Conservation (phyloP, 2,797 vertebrate species). For the Echiichthys vipera region DNA sequence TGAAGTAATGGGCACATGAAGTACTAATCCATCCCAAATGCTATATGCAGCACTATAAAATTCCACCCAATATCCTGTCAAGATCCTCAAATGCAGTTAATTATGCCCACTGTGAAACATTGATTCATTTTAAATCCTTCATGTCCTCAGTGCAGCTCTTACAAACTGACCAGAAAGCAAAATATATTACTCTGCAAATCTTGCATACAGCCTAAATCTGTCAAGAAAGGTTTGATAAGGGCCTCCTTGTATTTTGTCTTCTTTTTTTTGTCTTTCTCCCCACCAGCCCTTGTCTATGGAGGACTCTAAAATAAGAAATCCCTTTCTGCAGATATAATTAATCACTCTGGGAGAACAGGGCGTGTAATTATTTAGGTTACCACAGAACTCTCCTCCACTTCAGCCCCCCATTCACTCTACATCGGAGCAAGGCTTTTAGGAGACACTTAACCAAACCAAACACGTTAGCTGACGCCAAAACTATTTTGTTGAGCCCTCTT, state of each 20-base stretch:
- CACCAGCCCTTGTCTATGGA: slow-evolving; percentile 78
- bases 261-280: slow-evolving; percentile 58
- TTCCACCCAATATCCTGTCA: slow-evolving; percentile 63
- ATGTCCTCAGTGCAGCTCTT: slow-evolving; percentile 43
- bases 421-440: slow-evolving; percentile 48
- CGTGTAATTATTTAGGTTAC: slow-evolving; percentile 89
- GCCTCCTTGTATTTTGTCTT: slow-evolving; percentile 79
- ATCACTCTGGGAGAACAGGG: slow-evolving; percentile 88
- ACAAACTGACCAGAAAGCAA: slow-evolving; percentile 67
- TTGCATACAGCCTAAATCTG: slow-evolving; percentile 82
- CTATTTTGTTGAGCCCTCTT: slow-evolving; percentile 12
- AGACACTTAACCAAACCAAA: slow-evolving; percentile 41
- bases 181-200: slow-evolving; percentile 76
- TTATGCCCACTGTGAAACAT: slow-evolving; percentile 67
- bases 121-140: slow-evolving; percentile 72
- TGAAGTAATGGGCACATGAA: slow-evolving; percentile 61
- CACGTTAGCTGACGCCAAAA: slow-evolving; percentile 13
- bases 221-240: slow-evolving; percentile 83
- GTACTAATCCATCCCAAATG: slow-evolving; percentile 66
- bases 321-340: slow-evolving; percentile 88
- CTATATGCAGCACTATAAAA: slow-evolving; percentile 42
- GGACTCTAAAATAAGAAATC: slow-evolving; percentile 88
- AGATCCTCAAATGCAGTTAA: slow-evolving; percentile 73
- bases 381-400: slow-evolving; percentile 72
- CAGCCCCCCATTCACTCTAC: slow-evolving; percentile 26